Evolutionary conservation across 2,888 invertebrate genomes (phyloP).

Genomic region (Salpingus planirostris): DNA sequence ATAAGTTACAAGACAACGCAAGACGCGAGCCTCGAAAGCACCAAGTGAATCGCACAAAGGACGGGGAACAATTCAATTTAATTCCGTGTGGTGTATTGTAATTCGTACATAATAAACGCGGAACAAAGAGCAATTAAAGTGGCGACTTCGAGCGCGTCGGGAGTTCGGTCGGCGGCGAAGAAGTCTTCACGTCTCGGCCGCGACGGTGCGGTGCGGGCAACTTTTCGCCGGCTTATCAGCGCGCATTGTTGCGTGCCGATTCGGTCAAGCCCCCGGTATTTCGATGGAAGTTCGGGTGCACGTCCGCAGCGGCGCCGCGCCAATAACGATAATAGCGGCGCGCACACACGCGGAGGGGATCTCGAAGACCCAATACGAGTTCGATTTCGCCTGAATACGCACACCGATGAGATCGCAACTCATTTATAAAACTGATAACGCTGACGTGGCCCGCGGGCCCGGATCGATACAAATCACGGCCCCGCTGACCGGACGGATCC

Average conservation of each 20-base stretch:
- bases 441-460: constrained; percentile 16
- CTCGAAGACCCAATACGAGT: constrained; percentile 10
- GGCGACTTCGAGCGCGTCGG: too few species aligned
- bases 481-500: constrained; percentile 15
- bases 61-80: constrained; percentile 7
- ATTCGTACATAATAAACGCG: constrained; percentile 9
- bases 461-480: constrained; percentile 19
- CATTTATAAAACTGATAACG: constrained; percentile 20
- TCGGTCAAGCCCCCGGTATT: constrained; percentile 8
- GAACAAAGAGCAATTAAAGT: constrained; percentile 11
- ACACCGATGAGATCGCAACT: constrained; percentile 18
- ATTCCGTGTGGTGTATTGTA: constrained; percentile 8
- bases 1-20: too few species aligned
- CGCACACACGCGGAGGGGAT: too few species aligned
- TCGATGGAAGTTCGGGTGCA: too few species aligned
- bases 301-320: too few species aligned
- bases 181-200: too few species aligned
- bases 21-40: too few species aligned
- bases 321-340: too few species aligned
- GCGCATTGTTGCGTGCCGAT: constrained; percentile 9
- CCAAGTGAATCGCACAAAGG: too few species aligned
- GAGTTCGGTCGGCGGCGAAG: too few species aligned
- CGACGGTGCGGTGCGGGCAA: constrained; percentile 2
- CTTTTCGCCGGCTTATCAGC: constrained; percentile 6
- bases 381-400: constrained; percentile 17